phyloP scores from a whole-genome alignment of 2,113 vertebrate genomes.

The Cyphomyrus discorhynchus region DNA sequence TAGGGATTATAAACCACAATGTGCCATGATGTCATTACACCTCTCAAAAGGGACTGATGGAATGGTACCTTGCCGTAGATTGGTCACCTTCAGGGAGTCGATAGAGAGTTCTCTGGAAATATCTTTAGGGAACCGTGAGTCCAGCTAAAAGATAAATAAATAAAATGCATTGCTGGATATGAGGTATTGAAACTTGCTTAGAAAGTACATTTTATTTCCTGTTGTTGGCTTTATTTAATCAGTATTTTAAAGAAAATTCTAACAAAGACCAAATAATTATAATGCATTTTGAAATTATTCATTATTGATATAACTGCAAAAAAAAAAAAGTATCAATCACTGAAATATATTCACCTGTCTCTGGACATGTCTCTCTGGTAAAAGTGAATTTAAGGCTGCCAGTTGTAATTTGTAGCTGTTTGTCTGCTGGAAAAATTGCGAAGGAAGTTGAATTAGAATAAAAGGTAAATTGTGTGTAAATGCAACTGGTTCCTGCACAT shows the following conservation, averaged over 20 bases:
- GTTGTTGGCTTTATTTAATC: background rate
- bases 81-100: constrained; percentile 19
- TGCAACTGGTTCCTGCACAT: background rate
- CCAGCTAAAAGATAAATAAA: constrained; percentile 36
- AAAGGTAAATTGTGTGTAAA: background rate
- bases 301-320: background rate
- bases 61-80: constrained; percentile 37
- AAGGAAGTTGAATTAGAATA: background rate
- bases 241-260: background rate
- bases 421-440: constrained; percentile 37
- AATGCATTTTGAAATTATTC: background rate
- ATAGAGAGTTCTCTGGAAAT: constrained; percentile 23
- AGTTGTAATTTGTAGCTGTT: constrained; percentile 55
- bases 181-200: background rate
- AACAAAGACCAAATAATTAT: background rate
- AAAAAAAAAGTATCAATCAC: background rate
- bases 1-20: background rate
- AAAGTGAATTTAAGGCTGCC: constrained; percentile 35
- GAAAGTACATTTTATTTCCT: background rate
- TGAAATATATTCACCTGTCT: constrained; percentile 42
- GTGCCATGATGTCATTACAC: background rate
- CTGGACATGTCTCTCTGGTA: constrained; percentile 30
- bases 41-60: background rate
- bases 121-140: constrained; percentile 30
- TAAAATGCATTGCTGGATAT: background rate